Conservation (phyloP, 2,888 invertebrate genomes). For the Conchocele bisecta region DNA sequence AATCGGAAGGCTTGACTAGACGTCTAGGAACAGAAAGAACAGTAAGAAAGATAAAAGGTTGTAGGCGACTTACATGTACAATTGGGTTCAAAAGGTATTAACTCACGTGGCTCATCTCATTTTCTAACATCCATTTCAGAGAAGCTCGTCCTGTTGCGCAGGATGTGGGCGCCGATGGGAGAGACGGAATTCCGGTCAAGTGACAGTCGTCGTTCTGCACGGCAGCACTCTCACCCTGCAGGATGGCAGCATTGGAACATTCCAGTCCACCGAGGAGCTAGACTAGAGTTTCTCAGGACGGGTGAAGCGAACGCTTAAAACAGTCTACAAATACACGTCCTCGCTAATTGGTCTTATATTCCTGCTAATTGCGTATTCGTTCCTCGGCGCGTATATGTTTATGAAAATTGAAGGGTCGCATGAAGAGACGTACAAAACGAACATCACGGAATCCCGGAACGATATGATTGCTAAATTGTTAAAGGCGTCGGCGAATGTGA, state of each 20-base stretch:
- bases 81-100: too few species aligned
- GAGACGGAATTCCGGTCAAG: too few species aligned
- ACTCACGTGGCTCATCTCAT: too few species aligned
- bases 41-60: too few species aligned
- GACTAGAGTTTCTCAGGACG: constrained; percentile 38
- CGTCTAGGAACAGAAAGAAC: too few species aligned
- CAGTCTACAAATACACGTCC: constrained; percentile 42
- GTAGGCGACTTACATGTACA: too few species aligned
- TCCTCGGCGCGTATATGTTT: constrained; percentile 92
- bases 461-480: constrained; percentile 93
- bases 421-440: constrained; percentile 93
- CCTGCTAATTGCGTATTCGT: constrained; percentile 90
- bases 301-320: constrained; percentile 28
- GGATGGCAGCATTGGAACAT: neutral
- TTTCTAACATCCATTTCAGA: too few species aligned
- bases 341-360: constrained; percentile 88
- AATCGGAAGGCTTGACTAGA: too few species aligned
- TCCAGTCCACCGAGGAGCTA: constrained; percentile 18
- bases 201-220: too few species aligned
- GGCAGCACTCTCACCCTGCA: too few species aligned
- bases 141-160: too few species aligned
- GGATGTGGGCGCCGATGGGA: too few species aligned
- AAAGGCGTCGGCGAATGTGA: constrained; percentile 82
- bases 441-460: constrained; percentile 89
- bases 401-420: constrained; percentile 91